Base-by-base conservation (phyloP, 2,888 invertebrate genomes). In the Melangyna quadrimaculata region DNA sequence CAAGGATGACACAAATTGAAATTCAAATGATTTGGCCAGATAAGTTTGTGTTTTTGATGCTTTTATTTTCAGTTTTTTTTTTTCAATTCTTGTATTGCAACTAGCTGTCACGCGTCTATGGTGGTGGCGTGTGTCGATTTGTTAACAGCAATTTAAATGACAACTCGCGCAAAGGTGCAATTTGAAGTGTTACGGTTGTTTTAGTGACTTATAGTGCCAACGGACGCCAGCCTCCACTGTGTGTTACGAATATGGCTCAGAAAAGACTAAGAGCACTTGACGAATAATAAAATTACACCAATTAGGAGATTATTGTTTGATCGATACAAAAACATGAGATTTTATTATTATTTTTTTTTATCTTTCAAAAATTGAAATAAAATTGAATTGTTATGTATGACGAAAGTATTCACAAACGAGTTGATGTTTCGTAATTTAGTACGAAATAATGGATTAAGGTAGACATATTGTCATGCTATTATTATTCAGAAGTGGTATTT, bases 1-100 rank as follows among this genome's bases (percentile, higher is more conserved):
- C 75, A 79, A 79, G 75, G 84, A 84, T 84, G 80, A 80, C 43
- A 69, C 75, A 53, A 57, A 84, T 79, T 79, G 67, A 75, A 59
- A 84, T 79, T 79, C 59, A 75, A 59, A 79, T 61, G 75, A 67
- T 74, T 65, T 22, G 7, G 51, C 32, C 65, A 65, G 79, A 71
- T 74, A 53, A 70, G 48, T 35, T 8, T 32, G 12, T 69, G 75
- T 37, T n/a, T 14, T 53, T 55, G 17, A 17, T 29, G n/a, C n/a
- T 29, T 29, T 6, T 55, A 8, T 51, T 51, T 24, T 7, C 7
- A 14, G 17, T 9, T 19, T 9, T 29, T 19, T 6, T 14, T 14
- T 37, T 37, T 5, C 0, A n/a, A n/a, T 27, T 27, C 3, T 27
- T 27, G 3, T 51, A 61, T 40, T 73, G 48, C 65, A 35, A 63